Evolutionary conservation across 2,888 invertebrate species (phyloP).

Genomic region (Morpho achilles): DNA sequence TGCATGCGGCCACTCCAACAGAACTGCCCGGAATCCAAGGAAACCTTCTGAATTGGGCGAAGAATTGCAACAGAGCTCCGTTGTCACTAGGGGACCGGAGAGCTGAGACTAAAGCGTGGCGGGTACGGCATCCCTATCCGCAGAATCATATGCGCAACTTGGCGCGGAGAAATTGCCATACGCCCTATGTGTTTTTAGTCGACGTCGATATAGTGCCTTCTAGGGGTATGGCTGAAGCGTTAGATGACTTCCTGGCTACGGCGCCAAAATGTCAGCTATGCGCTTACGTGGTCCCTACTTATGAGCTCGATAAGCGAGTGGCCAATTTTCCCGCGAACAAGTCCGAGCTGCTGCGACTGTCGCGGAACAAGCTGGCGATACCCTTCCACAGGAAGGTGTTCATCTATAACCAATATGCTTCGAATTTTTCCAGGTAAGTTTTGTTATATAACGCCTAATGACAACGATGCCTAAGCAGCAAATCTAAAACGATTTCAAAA

Average conservation of each 20-base stretch:
- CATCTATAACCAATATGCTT: slow-evolving; percentile 94
- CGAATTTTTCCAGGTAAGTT: slow-evolving; percentile 90
- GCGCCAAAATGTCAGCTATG: slow-evolving; percentile 82
- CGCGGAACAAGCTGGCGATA: slow-evolving; percentile 88
- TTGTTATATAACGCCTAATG: background rate
- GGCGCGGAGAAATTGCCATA: slow-evolving; percentile 91
- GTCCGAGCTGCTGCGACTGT: slow-evolving; percentile 85
- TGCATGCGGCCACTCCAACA: slow-evolving; percentile 87
- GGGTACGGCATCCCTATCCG: slow-evolving; percentile 88
- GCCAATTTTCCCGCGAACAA: slow-evolving; percentile 88
- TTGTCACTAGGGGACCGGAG: slow-evolving; percentile 81
- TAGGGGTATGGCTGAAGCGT: slow-evolving; percentile 82
- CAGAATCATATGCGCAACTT: slow-evolving; percentile 94
- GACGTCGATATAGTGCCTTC: slow-evolving; percentile 94
- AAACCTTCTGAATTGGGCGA: slow-evolving; percentile 77
- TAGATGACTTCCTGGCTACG: slow-evolving; percentile 83
- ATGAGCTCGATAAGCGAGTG: slow-evolving; percentile 89
- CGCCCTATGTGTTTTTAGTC: slow-evolving; percentile 88
- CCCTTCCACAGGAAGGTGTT: slow-evolving; percentile 96
- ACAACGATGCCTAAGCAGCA: too few relatives aligned
- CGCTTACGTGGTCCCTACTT: slow-evolving; percentile 94
- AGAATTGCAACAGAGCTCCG: slow-evolving; percentile 85
- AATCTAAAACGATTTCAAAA: too few relatives aligned
- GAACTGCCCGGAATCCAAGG: slow-evolving; percentile 81
- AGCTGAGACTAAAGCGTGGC: slow-evolving; percentile 84